Base-by-base conservation (phyloP, 2,113 vertebrate species). In the Phylloscopus trochiloides region DNA sequence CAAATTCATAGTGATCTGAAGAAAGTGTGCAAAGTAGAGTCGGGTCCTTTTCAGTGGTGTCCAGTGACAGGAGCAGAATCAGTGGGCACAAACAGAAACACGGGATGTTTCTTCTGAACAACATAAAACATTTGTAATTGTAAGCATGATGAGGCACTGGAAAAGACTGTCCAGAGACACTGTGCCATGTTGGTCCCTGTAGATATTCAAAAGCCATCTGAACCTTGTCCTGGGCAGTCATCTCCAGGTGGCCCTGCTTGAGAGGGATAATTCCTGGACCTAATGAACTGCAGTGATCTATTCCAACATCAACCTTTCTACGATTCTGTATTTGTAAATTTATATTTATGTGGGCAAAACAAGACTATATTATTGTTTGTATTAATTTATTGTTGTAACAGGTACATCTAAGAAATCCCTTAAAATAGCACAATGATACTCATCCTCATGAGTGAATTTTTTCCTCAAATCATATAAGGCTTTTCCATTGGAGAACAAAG, bases 401-500 rank as follows among this genome's bases (percentile, higher is more conserved):
- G 2, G 3, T 55, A n/a, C 6, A 36, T 40, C 38, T 36, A 7
- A 75, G 63, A 77, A 55, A 42, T 5, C 9, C 14, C 7, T 11
- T 59, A 25, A 74, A 59, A 11, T 29, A 43, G 1, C 3, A 5
- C 0, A 0, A 50, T 74, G 20, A 1, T 65, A 32, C 12, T 71
- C 1, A 1, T 32, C 12, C 5, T 29, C 8, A 20, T 20, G 7
- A 3, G 3, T 52, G 36, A 83, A 32, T 6, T 29, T 51, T 73
- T 42, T 62, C 13, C 58, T 83, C 40, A 55, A 74, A 50, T 52
- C 9, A 12, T 24, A 31, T 55, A 40, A 42, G 12, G 13, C 51
- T 4, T 22, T 75, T 79, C 7, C 32, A 61, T 48, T 43, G 38
- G 16, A 38, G 12, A 71, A 38, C 3, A 38, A 83, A 76, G 9